A percentile compares a stretch with the other conserved stretches of the same genome.
Evolutionary conservation across 2,797 vertebrate species (phyloP).

Genomic region (Nannoperca obscura): DNA sequence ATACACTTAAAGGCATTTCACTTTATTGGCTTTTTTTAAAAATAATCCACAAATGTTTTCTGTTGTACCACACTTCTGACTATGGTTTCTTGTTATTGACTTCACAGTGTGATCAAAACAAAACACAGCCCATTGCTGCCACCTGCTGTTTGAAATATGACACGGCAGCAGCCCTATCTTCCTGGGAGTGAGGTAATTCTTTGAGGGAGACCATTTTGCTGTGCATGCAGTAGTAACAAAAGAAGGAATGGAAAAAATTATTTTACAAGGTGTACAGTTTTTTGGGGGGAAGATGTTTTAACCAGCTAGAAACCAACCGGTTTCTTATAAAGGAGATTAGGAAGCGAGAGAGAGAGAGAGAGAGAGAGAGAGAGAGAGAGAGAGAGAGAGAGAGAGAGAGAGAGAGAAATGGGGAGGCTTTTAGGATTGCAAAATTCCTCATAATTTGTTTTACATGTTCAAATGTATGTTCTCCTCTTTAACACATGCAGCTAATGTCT

Average conservation of each 20-base stretch:
- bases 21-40: conserved; percentile 40
- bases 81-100: conserved; percentile 42
- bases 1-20: conserved; percentile 20
- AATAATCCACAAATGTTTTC: conserved; percentile 38
- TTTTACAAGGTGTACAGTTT: conserved; percentile 47
- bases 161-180: conserved; percentile 30
- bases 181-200: conserved; percentile 54
- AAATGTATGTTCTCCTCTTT: conserved; percentile 9
- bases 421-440: conserved; percentile 8
- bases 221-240: conserved; percentile 34
- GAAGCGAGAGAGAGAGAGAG: conserved; percentile 19
- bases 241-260: conserved; percentile 42
- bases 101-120: conserved; percentile 15
- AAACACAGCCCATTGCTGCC: conserved; percentile 77
- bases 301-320: conserved; percentile 14
- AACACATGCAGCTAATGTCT: conserved; percentile 42
- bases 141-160: conserved; percentile 68
- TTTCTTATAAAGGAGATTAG: conserved; percentile 28
- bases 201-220: conserved; percentile 46
- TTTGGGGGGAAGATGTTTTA: conserved; percentile 20
- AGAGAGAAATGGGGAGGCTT: conserved; percentile 15
- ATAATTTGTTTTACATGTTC: conserved; percentile 47
- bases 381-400: conserved; percentile 14
- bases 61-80: conserved; percentile 28
- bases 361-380: not conserved